A percentile compares a stretch with the other conserved stretches of the same genome.
These are phyloP conservation scores for Podiceps cristatus DNA, from an alignment of 2,113 vertebrate genomes.

Conservation along the genomic window DNA sequence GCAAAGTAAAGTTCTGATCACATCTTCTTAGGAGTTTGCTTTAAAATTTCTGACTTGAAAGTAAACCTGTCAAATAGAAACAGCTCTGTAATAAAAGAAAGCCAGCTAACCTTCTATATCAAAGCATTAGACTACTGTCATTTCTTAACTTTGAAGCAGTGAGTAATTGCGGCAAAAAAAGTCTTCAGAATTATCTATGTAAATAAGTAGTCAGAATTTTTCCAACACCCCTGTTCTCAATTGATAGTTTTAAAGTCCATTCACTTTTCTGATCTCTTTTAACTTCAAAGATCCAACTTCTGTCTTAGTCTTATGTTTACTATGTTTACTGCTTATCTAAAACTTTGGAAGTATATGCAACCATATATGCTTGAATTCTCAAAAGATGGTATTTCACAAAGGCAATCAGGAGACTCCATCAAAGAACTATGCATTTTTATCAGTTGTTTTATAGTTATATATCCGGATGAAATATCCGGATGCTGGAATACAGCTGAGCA, in stretches of 20 bases:
- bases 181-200: not conserved
- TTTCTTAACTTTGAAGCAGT: not conserved
- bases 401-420: conserved; percentile 4
- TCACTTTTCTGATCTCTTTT: not conserved
- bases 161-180: not conserved
- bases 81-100: not conserved
- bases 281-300: not conserved
- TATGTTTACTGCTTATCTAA: not conserved
- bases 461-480: not conserved
- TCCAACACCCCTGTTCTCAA: not conserved
- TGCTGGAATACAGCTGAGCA: not conserved
- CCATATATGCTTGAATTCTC: conserved; percentile 10
- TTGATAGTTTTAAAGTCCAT: not conserved
- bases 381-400: conserved; percentile 39
- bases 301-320: not conserved
- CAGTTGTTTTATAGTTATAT: not conserved
- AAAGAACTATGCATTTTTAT: conserved; percentile 52
- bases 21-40: not conserved
- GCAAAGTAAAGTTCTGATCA: not conserved
- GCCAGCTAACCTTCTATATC: not conserved
- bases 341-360: conserved; percentile 11
- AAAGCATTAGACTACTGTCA: not conserved
- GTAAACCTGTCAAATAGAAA: not conserved
- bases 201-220: not conserved
- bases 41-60: not conserved